phyloP scores from a whole-genome alignment of 1,140 invertebrate species.

The Diabrotica virgifera region DNA sequence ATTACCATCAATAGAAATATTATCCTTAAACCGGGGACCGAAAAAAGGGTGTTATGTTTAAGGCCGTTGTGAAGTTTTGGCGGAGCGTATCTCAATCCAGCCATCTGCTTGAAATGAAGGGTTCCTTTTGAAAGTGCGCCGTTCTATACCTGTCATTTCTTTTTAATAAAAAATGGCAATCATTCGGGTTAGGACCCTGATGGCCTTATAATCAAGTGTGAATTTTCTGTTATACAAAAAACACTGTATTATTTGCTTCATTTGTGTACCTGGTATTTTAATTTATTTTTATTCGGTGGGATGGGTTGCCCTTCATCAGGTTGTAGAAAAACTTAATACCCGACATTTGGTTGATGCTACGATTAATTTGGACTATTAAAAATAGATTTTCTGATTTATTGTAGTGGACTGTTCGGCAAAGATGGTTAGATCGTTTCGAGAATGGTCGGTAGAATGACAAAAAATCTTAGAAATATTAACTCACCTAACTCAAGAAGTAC shows the following conservation, averaged over 20 bases:
- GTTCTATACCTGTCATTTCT: conserved; percentile 6
- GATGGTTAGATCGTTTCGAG: too few relatives aligned
- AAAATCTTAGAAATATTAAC: too few relatives aligned
- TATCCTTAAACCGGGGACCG: too few relatives aligned
- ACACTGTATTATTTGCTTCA: conserved; percentile 3
- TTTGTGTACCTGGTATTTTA: neutral
- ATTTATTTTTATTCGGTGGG: conserved; percentile 1
- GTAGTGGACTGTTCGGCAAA: too few relatives aligned
- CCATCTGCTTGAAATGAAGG: neutral
- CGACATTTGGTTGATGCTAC: conserved; percentile 7
- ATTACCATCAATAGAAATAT: too few relatives aligned
- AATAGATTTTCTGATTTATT: too few relatives aligned
- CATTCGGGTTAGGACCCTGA: conserved; percentile 7
- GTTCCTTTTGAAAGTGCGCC: neutral
- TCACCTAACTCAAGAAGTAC: too few relatives aligned
- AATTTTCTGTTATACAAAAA: conserved; percentile 8
- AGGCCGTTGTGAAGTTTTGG: too few relatives aligned
- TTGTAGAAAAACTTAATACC: neutral
- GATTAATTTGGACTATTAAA: too few relatives aligned
- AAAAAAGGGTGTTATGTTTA: too few relatives aligned
- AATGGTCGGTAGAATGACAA: too few relatives aligned
- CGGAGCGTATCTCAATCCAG: too few relatives aligned
- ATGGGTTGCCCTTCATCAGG: neutral
- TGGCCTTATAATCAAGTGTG: conserved; percentile 8
- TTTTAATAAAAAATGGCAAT: neutral